A percentile compares a stretch with the other conserved stretches of the same genome.
Conservation (phyloP, 2,888 invertebrate species). For the Synanthedon vespiformis region DNA sequence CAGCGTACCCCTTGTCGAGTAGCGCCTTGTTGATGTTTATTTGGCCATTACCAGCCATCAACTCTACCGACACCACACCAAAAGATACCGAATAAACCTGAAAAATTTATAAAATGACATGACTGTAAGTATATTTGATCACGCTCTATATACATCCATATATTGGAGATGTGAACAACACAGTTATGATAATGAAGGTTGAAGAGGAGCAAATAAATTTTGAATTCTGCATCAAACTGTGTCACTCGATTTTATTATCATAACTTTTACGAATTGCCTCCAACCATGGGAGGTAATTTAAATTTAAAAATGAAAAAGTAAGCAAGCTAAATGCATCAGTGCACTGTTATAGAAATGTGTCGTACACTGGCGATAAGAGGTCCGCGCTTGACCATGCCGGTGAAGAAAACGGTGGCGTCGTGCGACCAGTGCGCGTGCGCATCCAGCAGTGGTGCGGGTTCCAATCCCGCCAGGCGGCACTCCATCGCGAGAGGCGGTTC, state of each 20-base stretch:
- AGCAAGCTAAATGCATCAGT: neutral
- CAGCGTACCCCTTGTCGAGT: conserved; percentile 73
- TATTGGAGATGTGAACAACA: no score
- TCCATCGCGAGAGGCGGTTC: conserved; percentile 76
- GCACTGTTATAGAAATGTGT: no score
- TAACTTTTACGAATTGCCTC: no score
- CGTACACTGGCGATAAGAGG: conserved; percentile 57
- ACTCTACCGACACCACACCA: conserved; percentile 76
- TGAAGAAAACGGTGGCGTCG: conserved; percentile 61
- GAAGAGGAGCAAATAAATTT: no score
- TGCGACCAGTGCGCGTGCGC: conserved; percentile 73
- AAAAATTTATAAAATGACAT: no score
- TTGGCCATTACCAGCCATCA: conserved; percentile 50
- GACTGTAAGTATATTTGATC: no score
- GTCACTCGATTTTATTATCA: no score
- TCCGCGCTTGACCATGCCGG: conserved; percentile 29
- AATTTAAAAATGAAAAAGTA: no score
- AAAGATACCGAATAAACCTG: conserved; percentile 83
- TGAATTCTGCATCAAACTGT: no score
- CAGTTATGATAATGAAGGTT: no score
- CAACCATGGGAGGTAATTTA: no score
- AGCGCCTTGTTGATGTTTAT: conserved; percentile 74
- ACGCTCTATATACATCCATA: no score
- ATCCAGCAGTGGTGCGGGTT: conserved; percentile 74
- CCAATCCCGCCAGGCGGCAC: conserved; percentile 77